A percentile compares a stretch with the other conserved stretches of the same genome.
Evolutionary conservation across 2,113 vertebrate genomes (phyloP).

Genomic region (Alces alces): DNA sequence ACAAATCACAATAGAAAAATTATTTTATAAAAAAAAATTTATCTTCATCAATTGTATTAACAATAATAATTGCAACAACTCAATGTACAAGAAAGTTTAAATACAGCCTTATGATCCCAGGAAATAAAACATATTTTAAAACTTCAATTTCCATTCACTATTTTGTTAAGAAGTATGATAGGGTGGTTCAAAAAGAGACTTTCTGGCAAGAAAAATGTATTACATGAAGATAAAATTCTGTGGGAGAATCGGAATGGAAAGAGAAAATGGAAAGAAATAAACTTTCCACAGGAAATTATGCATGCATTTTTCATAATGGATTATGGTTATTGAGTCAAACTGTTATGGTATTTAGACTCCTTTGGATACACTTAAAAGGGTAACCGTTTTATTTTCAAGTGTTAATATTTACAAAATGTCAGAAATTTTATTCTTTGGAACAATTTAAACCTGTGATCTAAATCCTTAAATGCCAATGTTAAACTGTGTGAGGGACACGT

Average conservation of each 20-base stretch:
- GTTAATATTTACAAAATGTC: constrained; percentile 3
- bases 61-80: not conserved
- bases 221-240: not conserved
- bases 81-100: not conserved
- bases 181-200: not conserved
- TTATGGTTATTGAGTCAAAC: constrained; percentile 34
- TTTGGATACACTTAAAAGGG: not conserved
- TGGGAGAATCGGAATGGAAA: not conserved
- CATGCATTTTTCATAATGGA: not conserved
- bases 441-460: not conserved
- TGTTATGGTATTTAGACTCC: not conserved
- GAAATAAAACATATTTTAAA: constrained; percentile 15
- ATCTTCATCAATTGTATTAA: not conserved
- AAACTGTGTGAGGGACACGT: not conserved
- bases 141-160: not conserved
- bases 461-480: not conserved
- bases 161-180: not conserved
- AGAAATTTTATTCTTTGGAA: not conserved
- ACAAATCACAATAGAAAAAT: not conserved
- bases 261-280: not conserved
- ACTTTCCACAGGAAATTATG: not conserved
- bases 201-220: not conserved
- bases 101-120: not conserved
- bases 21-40: not conserved
- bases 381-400: not conserved